Base-by-base conservation (phyloP, 2,888 invertebrate species). In the Acanthosepion lycidas region DNA sequence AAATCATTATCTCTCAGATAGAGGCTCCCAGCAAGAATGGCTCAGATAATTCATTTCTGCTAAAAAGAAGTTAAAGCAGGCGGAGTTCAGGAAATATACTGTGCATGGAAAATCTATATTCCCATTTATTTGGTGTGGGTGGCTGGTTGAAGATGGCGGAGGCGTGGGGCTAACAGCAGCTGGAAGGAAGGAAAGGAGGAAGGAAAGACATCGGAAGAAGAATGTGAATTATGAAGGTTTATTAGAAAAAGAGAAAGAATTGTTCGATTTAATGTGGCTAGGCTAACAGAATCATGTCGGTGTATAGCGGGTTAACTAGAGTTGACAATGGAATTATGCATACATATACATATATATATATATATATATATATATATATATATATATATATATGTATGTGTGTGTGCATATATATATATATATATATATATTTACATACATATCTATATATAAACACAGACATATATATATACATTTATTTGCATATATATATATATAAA, bases 1-100 rank as follows among this genome's bases (percentile, higher is more conserved):
- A 78, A 78, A 78, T 78, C 78, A 78, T 78, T 78, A 78, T 78
- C 78, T 78, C 78, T 78, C 78, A 78, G 78, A 78, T 78, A 78
- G 78, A 78, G n/a, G 78, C 78, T 78, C 78, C 78, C 78, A 78
- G 78, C 78, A n/a, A 78, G 78, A 78, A 78, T n/a, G 78, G 78
- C 78, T n/a, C 15, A 78, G 78, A 78, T 78, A 78, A 78, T 78
- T 78, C 78, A 78, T 78, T 78, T 78, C 78, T n/a, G 78, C 78
- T 78, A 78, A 78, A 78, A 78, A 78, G 78, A 78, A 78, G 78
- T n/a, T 78, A 78, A 15, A 33, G n/a, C 78, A n/a, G 78, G 78
- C 78, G 78, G 78, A 78, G 78, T 78, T 78, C 78, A 78, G 78
- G 78, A 78, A 78, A 78, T 78, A 78, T 78, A 78, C 78, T n/a